phyloP scores from a whole-genome alignment of 2,888 invertebrate genomes.

The Dicycla oo region DNA sequence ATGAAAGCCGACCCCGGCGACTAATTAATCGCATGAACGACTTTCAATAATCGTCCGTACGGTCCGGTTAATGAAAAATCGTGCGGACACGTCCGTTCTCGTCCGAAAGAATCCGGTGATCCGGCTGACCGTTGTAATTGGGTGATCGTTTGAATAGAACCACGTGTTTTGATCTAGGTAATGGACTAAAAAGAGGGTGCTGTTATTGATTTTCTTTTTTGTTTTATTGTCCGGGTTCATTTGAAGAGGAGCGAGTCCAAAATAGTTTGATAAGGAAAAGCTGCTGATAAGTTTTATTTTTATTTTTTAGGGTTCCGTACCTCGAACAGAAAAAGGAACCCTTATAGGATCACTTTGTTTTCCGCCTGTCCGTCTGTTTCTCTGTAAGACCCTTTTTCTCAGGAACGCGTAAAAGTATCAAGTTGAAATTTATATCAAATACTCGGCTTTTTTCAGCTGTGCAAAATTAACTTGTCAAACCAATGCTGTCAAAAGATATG shows the following conservation, averaged over 20 bases:
- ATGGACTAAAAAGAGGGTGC: constrained; percentile 50
- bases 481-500: no score
- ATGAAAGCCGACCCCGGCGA: constrained; percentile 83
- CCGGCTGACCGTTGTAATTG: constrained; percentile 80
- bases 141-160: constrained; percentile 49
- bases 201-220: not conserved
- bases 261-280: not conserved
- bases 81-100: constrained; percentile 79
- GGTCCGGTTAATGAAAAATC: constrained; percentile 87
- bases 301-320: not conserved
- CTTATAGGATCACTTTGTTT: no score
- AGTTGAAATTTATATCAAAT: no score
- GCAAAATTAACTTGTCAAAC: no score
- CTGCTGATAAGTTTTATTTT: not conserved
- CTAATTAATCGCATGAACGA: constrained; percentile 86
- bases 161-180: constrained; percentile 44
- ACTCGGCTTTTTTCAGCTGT: no score
- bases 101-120: constrained; percentile 71
- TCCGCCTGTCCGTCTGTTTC: no score
- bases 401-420: no score
- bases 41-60: constrained; percentile 80
- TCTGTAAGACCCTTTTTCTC: no score
- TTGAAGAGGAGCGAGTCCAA: not conserved
- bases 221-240: not conserved
- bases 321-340: no score